Percentiles rank a stretch among this genome's conserved stretches.
Conservation (phyloP, 37 sponge, comb jelly and placozoan genomes). For the Axinella damicornis region DNA sequence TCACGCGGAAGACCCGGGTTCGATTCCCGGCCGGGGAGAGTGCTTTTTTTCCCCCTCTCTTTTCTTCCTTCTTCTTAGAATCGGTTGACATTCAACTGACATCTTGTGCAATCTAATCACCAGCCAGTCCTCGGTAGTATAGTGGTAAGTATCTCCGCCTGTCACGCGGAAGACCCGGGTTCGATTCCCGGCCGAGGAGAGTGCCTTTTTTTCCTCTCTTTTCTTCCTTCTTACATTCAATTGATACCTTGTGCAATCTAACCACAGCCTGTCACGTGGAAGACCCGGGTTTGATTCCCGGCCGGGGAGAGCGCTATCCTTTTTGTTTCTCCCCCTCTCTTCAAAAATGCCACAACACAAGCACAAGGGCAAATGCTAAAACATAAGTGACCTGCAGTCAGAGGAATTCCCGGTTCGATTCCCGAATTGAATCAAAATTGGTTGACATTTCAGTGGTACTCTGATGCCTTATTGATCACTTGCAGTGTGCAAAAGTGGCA, state of each 20-base stretch:
- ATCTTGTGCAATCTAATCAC: too few relatives aligned
- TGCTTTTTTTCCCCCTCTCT: conserved; percentile 34
- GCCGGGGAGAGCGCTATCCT: conserved; percentile 76
- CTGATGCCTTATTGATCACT: too few relatives aligned
- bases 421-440: too few relatives aligned
- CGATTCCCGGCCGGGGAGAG: conserved; percentile 93
- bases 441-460: too few relatives aligned
- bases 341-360: too few relatives aligned
- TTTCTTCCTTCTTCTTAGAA: not conserved
- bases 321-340: conserved; percentile 6
- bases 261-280: conserved; percentile 95
- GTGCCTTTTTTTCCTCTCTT: conserved; percentile 41
- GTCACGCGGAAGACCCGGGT: conserved; percentile 89
- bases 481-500: too few relatives aligned
- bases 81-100: too few relatives aligned
- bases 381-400: too few relatives aligned
- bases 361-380: too few relatives aligned
- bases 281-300: conserved; percentile 90
- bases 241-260: too few relatives aligned
- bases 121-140: conserved; percentile 83
- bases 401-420: too few relatives aligned
- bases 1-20: conserved; percentile 89
- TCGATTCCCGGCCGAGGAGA: conserved; percentile 94
- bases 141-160: conserved; percentile 98
- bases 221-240: not conserved